A percentile compares a stretch with the other conserved stretches of the same genome.
Conservation (phyloP, 2,113 vertebrate species). For the Phaethornis superciliosus region DNA sequence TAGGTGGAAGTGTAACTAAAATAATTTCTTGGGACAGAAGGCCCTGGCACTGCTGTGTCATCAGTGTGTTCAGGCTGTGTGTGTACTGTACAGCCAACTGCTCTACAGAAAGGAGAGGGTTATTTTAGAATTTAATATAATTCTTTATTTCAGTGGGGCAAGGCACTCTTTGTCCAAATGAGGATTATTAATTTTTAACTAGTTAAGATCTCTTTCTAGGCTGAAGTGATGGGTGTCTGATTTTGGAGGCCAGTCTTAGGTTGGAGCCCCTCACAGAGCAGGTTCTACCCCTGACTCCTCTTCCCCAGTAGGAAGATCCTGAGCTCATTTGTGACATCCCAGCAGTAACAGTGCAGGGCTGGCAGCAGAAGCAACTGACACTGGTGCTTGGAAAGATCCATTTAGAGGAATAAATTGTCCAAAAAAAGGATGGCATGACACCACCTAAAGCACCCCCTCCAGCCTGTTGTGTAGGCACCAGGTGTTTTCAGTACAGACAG, state of each 20-base stretch:
- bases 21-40: neutral
- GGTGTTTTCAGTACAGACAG: neutral
- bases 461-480: rapidly evolving
- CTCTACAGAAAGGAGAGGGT: neutral
- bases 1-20: neutral
- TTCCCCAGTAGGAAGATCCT: rapidly evolving
- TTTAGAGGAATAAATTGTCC: neutral
- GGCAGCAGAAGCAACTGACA: neutral
- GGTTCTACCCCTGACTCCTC: neutral
- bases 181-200: neutral
- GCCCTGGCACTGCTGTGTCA: no score
- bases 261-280: neutral
- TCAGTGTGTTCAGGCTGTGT: rapidly evolving
- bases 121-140: neutral
- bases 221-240: rapidly evolving
- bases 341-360: rapidly evolving
- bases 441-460: neutral
- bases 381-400: rapidly evolving
- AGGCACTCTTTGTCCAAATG: rapidly evolving
- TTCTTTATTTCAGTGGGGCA: neutral
- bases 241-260: rapidly evolving
- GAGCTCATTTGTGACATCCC: neutral
- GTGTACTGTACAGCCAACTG: neutral
- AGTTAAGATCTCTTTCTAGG: neutral
- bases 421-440: neutral